Conservation (phyloP, 1,140 invertebrate species). For the Habropoda laboriosa region DNA sequence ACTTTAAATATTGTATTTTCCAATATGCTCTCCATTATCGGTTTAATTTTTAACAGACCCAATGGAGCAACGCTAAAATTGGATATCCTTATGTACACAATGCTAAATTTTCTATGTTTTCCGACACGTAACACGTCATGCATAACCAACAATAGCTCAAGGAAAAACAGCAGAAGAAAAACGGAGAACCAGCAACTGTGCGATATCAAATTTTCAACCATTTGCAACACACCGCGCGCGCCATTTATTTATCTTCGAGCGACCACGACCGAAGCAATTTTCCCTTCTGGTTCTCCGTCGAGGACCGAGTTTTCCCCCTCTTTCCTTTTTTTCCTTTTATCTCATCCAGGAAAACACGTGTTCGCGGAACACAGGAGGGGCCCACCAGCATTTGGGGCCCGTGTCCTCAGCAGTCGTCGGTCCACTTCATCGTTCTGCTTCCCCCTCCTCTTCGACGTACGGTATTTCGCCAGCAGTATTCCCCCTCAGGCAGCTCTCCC, state of each 20-base stretch:
- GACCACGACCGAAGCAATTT: slow-evolving; percentile 11
- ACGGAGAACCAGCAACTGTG: background rate
- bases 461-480: slow-evolving; percentile 21
- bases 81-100: no score
- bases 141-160: background rate
- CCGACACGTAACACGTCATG: no score
- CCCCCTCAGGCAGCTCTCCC: slow-evolving; percentile 18
- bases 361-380: background rate
- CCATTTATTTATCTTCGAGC: slow-evolving; percentile 21
- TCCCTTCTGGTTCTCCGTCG: background rate
- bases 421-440: slow-evolving; percentile 10
- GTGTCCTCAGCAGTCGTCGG: slow-evolving; percentile 1
- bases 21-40: no score
- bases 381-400: background rate
- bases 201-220: slow-evolving; percentile 9
- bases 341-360: slow-evolving; percentile 20
- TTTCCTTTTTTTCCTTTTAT: background rate
- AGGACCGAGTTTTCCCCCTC: background rate
- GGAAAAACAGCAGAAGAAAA: background rate
- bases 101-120: no score
- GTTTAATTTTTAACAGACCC: no score
- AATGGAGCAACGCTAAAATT: no score
- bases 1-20: no score
- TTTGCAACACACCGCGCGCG: background rate
- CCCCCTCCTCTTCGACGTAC: background rate